Evolutionary conservation across 2,797 vertebrate species (phyloP).

Genomic region (Parotocinclus haroldoi): DNA sequence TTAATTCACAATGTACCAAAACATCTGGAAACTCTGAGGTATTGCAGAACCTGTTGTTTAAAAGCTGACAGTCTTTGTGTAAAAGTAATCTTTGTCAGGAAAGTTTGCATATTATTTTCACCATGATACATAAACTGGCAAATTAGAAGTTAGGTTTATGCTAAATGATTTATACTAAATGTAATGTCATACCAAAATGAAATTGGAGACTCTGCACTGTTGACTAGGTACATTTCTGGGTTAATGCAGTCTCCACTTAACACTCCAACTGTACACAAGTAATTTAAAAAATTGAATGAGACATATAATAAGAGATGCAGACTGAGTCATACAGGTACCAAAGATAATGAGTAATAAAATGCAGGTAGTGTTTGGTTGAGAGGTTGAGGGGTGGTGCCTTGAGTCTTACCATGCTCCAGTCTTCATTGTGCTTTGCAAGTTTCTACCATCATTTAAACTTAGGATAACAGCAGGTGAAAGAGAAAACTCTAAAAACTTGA

Average conservation of each 20-base stretch:
- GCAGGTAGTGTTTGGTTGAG: conserved; percentile 50
- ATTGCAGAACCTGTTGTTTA: conserved; percentile 19
- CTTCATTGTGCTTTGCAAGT: conserved; percentile 38
- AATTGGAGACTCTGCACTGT: neutral
- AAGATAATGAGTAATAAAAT: conserved; percentile 24
- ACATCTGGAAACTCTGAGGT: conserved; percentile 27
- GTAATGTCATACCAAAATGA: neutral
- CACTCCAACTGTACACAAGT: conserved; percentile 17
- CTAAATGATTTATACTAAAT: conserved; percentile 3
- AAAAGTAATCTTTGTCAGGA: conserved; percentile 6
- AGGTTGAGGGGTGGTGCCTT: conserved; percentile 47
- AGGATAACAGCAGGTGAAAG: neutral
- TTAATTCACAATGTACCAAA: conserved; percentile 17
- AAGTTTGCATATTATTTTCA: conserved; percentile 34
- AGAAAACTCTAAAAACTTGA: neutral
- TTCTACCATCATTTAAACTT: conserved; percentile 28
- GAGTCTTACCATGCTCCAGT: conserved; percentile 29
- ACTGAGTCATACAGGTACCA: conserved; percentile 44
- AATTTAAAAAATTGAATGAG: conserved; percentile 4
- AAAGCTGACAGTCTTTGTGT: conserved; percentile 16
- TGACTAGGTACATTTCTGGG: neutral
- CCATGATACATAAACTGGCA: conserved; percentile 9
- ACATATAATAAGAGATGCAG: conserved; percentile 27
- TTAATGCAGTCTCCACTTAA: conserved; percentile 15
- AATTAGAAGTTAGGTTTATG: neutral